Percentiles rank a stretch among this genome's conserved stretches.
These are phyloP conservation scores for Stenopsyche tienmushanensis DNA, from an alignment of 1,140 invertebrate species.

Conservation along the genomic window DNA sequence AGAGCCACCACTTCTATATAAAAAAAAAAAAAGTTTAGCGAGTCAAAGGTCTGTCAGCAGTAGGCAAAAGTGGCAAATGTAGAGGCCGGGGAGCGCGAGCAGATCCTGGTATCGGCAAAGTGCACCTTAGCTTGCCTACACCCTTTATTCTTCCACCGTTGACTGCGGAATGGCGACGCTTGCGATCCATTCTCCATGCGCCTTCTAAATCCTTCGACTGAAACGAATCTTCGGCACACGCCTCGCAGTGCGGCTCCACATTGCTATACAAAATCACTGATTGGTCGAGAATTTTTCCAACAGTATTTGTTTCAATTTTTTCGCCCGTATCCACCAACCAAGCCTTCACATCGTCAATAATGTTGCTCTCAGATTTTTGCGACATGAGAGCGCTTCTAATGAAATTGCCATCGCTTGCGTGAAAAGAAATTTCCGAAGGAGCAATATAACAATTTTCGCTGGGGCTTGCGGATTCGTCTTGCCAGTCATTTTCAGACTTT, in stretches of 20 bases:
- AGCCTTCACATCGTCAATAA: neutral
- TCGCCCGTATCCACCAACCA: neutral
- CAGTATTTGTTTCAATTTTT: conserved; percentile 19
- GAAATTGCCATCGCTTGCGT: conserved; percentile 35
- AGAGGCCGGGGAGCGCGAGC: conserved; percentile 49
- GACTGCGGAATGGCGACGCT: conserved; percentile 49
- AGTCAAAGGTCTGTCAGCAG: conserved; percentile 51
- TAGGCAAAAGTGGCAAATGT: conserved; percentile 39
- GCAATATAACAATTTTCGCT: conserved; percentile 31
- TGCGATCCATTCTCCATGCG: conserved; percentile 45
- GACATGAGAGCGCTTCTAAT: conserved; percentile 32
- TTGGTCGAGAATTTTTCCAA: conserved; percentile 33
- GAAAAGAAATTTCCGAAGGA: conserved; percentile 28
- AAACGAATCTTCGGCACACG: neutral
- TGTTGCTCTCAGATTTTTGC: neutral
- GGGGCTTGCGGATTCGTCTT: conserved; percentile 29
- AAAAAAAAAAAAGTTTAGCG: conserved; percentile 45
- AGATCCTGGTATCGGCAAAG: conserved; percentile 48
- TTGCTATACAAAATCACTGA: conserved; percentile 44
- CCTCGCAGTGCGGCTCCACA: conserved; percentile 27
- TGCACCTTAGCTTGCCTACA: conserved; percentile 40
- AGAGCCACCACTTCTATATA: too few species aligned
- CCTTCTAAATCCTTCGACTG: conserved; percentile 23
- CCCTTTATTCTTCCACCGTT: conserved; percentile 42
- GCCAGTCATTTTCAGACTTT: conserved; percentile 38